These are phyloP conservation scores for Eurois occulta DNA, from an alignment of 2,888 invertebrate species.

Conservation along the genomic window DNA sequence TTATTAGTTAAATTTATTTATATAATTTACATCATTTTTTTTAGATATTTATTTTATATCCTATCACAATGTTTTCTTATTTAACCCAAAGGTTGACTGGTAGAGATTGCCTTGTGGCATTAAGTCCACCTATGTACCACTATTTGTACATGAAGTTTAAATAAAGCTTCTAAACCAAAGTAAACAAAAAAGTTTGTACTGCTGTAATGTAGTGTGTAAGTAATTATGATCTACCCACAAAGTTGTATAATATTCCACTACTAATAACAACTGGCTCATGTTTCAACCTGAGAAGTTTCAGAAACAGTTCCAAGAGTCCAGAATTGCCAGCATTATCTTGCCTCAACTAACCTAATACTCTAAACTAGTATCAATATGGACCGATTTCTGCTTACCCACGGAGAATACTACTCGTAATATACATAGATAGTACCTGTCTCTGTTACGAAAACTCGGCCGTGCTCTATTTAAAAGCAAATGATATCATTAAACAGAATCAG, in stretches of 20 bases:
- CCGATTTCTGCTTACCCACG: neutral
- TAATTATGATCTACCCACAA: neutral
- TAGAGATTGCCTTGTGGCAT: too few species aligned
- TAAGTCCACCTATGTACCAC: too few species aligned
- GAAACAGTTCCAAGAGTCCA: neutral
- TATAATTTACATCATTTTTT: too few species aligned
- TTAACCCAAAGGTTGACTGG: too few species aligned
- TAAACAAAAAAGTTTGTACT: neutral
- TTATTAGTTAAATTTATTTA: too few species aligned
- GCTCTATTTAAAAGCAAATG: conserved; percentile 18
- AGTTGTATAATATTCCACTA: neutral
- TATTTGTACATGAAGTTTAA: neutral
- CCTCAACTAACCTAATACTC: neutral
- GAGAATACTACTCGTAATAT: neutral
- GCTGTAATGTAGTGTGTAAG: too few species aligned
- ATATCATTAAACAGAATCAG: conserved; percentile 34
- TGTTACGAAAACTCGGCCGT: conserved; percentile 1
- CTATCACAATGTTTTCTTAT: too few species aligned
- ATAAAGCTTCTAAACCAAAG: neutral
- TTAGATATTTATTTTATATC: neutral
- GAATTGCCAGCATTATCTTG: neutral
- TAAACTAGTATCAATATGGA: neutral
- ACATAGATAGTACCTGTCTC: neutral
- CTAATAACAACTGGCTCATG: neutral
- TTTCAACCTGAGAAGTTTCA: neutral